phyloP scores from a whole-genome alignment of 2,797 vertebrate genomes.

The Halcyon chelicuti region DNA sequence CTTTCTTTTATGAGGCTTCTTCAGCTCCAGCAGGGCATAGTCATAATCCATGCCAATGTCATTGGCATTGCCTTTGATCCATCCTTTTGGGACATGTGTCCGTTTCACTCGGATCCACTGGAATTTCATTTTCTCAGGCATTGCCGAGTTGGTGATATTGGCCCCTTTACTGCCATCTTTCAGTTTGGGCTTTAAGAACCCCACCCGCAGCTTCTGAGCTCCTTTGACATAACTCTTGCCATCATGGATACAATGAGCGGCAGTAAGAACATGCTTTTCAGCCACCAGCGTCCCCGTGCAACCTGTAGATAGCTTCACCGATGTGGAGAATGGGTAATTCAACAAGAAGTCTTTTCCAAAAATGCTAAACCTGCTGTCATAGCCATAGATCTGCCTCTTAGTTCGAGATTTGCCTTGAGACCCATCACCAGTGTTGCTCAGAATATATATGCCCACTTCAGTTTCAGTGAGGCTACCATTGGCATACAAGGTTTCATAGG shows the following conservation, averaged over 20 bases:
- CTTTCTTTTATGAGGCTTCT: conserved; percentile 93
- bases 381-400: conserved; percentile 95
- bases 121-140: conserved; percentile 91
- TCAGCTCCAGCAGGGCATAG: conserved; percentile 94
- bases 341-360: conserved; percentile 91
- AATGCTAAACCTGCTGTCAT: conserved; percentile 94
- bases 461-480: conserved; percentile 91
- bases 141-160: conserved; percentile 76
- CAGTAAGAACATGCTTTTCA: conserved; percentile 94
- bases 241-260: conserved; percentile 95
- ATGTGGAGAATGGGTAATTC: conserved; percentile 95
- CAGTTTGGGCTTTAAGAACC: conserved; percentile 89
- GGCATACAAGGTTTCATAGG: conserved; percentile 92
- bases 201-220: conserved; percentile 93
- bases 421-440: conserved; percentile 39
- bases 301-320: conserved; percentile 95
- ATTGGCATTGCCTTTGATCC: conserved; percentile 96
- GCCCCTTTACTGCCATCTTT: conserved; percentile 78
- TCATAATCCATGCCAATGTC: conserved; percentile 99
- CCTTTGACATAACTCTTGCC: conserved; percentile 98
- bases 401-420: conserved; percentile 78
- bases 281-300: conserved; percentile 95
- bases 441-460: conserved; percentile 89
- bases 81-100: conserved; percentile 96
- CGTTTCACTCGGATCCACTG: conserved; percentile 97